These are phyloP conservation scores for Tachuris rubrigastra DNA, from an alignment of 2,113 vertebrate genomes.

Conservation along the genomic window DNA sequence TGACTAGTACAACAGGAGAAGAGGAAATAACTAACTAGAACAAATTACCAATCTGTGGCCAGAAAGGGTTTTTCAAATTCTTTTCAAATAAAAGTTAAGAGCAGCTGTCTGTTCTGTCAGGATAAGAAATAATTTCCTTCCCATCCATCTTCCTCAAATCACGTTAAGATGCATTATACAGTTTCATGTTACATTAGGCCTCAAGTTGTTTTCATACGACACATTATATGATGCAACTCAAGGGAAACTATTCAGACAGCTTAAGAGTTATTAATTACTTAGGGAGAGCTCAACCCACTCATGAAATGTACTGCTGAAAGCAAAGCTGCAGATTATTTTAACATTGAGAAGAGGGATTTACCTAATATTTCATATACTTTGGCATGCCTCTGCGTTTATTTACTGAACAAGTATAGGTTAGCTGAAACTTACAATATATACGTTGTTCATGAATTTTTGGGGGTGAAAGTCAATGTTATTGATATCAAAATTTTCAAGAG, in stretches of 20 bases:
- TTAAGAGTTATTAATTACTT: constrained; percentile 68
- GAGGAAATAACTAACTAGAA: neutral
- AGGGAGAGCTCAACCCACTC: constrained; percentile 1
- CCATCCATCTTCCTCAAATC: constrained; percentile 69
- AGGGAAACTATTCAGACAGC: constrained; percentile 67
- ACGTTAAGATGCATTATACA: constrained; percentile 26
- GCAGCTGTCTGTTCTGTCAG: constrained; percentile 47
- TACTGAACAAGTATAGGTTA: neutral
- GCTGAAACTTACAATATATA: neutral
- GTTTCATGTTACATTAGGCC: constrained; percentile 53
- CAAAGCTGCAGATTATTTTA: neutral
- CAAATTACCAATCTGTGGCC: neutral
- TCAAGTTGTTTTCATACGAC: constrained; percentile 64
- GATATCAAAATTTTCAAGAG: neutral
- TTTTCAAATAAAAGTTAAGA: constrained; percentile 44
- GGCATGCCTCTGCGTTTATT: neutral
- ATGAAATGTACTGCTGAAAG: neutral
- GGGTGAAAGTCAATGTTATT: neutral
- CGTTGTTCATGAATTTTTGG: neutral
- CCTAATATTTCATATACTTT: neutral
- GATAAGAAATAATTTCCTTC: constrained; percentile 61
- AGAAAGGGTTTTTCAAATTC: neutral
- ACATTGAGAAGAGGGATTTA: neutral
- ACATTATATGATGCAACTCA: constrained; percentile 66
- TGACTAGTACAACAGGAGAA: neutral